Conservation (phyloP, 2,113 vertebrate genomes). For the Oreochromis spilurus region DNA sequence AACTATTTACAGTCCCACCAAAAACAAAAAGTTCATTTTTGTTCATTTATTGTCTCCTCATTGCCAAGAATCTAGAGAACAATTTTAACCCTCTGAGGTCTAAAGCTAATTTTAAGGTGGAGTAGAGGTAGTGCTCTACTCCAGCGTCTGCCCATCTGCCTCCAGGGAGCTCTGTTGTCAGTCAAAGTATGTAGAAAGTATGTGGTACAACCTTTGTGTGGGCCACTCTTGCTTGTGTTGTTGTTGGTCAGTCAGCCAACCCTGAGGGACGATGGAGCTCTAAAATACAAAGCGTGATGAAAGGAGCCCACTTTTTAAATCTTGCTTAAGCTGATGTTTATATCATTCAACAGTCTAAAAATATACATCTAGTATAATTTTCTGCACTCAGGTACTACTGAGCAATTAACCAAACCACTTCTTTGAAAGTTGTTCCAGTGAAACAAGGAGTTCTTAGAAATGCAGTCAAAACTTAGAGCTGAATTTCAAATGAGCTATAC, state of each 20-base stretch:
- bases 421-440: neutral
- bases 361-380: neutral
- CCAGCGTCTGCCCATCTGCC: fast-evolving
- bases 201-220: fast-evolving
- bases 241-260: neutral
- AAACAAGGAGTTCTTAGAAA: neutral
- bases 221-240: neutral
- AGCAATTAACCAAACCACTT: neutral
- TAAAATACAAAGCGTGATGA: neutral
- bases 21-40: neutral
- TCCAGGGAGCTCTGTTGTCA: neutral
- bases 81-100: neutral
- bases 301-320: neutral
- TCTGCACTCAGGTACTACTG: neutral
- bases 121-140: neutral
- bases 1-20: neutral
- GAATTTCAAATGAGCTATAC: neutral
- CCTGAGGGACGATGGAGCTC: neutral
- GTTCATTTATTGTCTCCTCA: neutral
- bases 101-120: neutral
- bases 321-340: neutral
- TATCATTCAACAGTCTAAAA: neutral
- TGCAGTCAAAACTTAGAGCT: neutral
- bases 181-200: neutral
- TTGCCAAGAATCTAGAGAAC: neutral